Conservation (phyloP, 1,140 invertebrate species). For the Teleogryllus occipitalis region DNA sequence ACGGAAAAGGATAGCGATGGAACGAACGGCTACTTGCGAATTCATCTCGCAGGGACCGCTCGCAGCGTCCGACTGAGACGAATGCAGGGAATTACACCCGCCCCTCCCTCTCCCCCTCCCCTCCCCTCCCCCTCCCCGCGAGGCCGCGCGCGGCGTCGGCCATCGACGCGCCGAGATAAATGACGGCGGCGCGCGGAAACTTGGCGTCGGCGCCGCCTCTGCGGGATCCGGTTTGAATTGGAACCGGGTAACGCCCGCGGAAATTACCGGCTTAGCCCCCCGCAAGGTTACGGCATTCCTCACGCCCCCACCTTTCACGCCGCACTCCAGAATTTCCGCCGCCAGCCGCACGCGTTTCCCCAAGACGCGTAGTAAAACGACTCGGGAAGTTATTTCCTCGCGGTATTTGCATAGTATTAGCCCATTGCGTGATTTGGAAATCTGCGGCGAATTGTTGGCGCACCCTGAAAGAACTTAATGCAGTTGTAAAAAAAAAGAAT, state of each 20-base stretch:
- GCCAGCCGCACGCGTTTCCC: no score
- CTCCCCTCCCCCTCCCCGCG: no score
- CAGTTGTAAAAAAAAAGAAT: no score
- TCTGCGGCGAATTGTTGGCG: no score
- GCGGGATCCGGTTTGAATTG: conserved; percentile 2
- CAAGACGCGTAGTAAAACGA: background rate
- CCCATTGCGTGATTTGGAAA: background rate
- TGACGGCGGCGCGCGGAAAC: background rate
- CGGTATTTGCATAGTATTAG: background rate
- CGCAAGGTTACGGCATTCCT: no score
- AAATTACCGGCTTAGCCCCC: background rate
- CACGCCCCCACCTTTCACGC: no score
- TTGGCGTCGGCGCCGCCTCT: background rate
- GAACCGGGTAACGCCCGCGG: background rate
- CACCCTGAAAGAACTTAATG: no score
- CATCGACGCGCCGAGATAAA: background rate
- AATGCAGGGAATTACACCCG: background rate
- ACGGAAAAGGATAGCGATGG: no score
- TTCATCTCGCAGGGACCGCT: background rate
- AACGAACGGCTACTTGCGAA: background rate
- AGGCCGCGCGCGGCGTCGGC: no score
- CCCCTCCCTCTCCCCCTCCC: no score
- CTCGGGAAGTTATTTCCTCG: background rate
- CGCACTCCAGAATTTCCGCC: no score
- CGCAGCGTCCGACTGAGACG: background rate